Evolutionary conservation across 2,113 vertebrate species (phyloP).

Genomic region (Pelvicachromis taeniatus): DNA sequence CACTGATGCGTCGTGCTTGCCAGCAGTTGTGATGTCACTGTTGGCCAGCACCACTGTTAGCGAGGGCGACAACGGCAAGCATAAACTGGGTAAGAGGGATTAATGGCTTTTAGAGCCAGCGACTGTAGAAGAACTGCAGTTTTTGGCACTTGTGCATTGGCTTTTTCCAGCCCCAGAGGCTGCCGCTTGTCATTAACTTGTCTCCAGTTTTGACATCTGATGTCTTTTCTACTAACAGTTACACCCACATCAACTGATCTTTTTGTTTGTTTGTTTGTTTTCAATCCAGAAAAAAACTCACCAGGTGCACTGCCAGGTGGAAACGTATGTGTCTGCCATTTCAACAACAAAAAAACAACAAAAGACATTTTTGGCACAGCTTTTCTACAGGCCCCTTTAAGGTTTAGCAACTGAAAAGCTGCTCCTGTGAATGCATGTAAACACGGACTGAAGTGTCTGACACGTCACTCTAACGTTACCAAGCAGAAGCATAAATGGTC

Average conservation of each 20-base stretch:
- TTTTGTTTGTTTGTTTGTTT: neutral
- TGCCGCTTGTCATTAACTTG: neutral
- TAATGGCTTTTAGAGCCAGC: neutral
- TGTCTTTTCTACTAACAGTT: neutral
- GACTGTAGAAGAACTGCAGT: neutral
- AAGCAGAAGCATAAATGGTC: neutral
- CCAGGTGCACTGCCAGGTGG: neutral
- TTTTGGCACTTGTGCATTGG: neutral
- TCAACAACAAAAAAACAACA: neutral
- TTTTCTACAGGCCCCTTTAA: neutral
- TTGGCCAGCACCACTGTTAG: neutral
- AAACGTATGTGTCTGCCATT: neutral
- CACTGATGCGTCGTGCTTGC: neutral
- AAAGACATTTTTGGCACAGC: neutral
- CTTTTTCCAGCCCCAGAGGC: neutral
- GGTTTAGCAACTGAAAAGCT: neutral
- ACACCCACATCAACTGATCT: neutral
- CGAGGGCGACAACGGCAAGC: neutral
- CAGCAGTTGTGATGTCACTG: neutral
- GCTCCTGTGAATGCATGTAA: neutral
- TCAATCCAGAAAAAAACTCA: neutral
- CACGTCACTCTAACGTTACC: neutral
- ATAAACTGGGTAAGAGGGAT: neutral
- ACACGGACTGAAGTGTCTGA: neutral
- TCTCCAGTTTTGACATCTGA: neutral